Percentiles rank a stretch among this genome's conserved stretches.
Evolutionary conservation across 92 coral and sea anemone species (phyloP).

Genomic region (Virgularia gustaviana): DNA sequence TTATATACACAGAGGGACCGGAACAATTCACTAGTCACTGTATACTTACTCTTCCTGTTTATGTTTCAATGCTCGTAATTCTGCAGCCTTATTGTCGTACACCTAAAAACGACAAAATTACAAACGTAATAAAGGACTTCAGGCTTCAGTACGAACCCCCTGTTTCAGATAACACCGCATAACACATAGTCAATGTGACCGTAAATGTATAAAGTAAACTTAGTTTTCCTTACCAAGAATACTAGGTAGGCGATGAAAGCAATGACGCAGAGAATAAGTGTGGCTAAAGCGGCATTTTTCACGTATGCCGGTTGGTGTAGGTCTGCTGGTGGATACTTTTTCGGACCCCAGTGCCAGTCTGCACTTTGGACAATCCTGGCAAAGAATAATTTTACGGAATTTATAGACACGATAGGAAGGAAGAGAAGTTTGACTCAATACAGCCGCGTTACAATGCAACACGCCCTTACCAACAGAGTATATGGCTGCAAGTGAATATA

Average conservation of each 20-base stretch:
- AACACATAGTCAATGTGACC: neutral
- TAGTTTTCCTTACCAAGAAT: slow-evolving; percentile 69
- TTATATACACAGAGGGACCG: no score
- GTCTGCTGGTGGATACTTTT: slow-evolving; percentile 42
- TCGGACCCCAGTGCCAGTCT: slow-evolving; percentile 95
- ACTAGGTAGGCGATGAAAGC: slow-evolving; percentile 73
- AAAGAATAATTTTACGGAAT: neutral
- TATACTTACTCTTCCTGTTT: slow-evolving; percentile 81
- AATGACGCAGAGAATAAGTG: slow-evolving; percentile 78
- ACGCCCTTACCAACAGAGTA: no score
- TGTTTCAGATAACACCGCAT: no score
- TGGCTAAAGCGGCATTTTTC: slow-evolving; percentile 83
- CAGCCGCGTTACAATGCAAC: no score
- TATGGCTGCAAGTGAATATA: no score
- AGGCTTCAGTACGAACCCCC: neutral
- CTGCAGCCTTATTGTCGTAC: slow-evolving; percentile 89
- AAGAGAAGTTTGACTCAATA: no score
- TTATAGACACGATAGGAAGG: no score
- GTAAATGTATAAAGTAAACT: neutral
- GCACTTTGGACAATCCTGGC: slow-evolving; percentile 91
- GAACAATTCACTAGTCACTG: no score
- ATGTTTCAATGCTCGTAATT: slow-evolving; percentile 88
- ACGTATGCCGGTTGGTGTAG: slow-evolving; percentile 70
- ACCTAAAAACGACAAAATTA: slow-evolving; percentile 47
- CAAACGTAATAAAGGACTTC: neutral